Evolutionary conservation across 2,888 invertebrate species (phyloP), one percentile per base, ranked within the genome.

Genomic region (Metellina segmentata): DNA sequence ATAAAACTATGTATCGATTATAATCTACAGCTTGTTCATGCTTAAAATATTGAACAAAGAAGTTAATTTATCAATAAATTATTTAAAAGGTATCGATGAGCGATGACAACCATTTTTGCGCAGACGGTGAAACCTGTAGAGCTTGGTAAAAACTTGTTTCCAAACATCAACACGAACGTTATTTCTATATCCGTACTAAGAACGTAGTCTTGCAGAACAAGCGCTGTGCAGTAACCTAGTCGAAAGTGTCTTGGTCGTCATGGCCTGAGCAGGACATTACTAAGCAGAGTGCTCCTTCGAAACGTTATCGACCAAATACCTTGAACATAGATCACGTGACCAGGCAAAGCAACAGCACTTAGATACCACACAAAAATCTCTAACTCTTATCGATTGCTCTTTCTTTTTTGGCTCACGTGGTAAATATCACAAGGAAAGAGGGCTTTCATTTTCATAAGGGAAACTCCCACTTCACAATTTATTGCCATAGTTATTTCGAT

Each of bases 341-440:
- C 6, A n/a, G 72, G 20, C 83, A 83, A 88, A 91, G 91, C 87
- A 91, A 91, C 91, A 83, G 83, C 91, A 91, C 91, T 91, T 91
- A 91, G 91, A 91, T 83, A 91, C 91, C 82, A 79, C 71, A 79
- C 87, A 87, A 72, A 87, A 88, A 78, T 79, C 87, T 87, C 86
- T 70, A 86, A 86, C 86, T 69, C 85, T 81, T 87, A 91, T 91
- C 81, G 91, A 91, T 91, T 90, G 69, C 48, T 70, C n/a, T 79
- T 74, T 61, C 49, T 53, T 72, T 69, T 19, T 49, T 52, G 52
- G 16, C n/a, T 13, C 20, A 20, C 81, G 53, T 16, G 52, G 79
- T 77, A 86, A 81, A 81, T 86, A 86, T 90, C 74, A 77, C 52
- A 13, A n/a, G n/a, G 6, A 34, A 69, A 11, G 77, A 69, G 69